A percentile compares a stretch with the other conserved stretches of the same genome.
Conservation (phyloP, 2,888 invertebrate species). For the Portevinia maculata region DNA sequence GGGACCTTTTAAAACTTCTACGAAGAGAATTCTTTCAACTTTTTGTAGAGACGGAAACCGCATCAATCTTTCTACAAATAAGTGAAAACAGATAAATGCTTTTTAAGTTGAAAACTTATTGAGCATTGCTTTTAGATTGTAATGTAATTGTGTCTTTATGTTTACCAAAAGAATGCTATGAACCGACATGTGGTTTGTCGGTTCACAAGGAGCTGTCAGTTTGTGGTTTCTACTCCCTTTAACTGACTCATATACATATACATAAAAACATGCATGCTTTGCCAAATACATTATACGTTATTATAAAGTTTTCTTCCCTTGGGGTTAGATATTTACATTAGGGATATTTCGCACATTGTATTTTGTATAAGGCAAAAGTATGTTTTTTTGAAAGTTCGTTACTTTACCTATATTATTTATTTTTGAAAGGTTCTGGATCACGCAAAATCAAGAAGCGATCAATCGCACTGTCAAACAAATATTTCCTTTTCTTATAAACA, state of each 20-base stretch:
- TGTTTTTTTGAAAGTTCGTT: not conserved
- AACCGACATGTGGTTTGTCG: not conserved
- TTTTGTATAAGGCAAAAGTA: not conserved
- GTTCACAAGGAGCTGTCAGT: not conserved
- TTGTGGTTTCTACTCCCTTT: not conserved
- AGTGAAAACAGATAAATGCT: conserved; percentile 68
- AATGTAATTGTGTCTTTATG: conserved; percentile 40
- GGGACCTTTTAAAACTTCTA: conserved; percentile 45
- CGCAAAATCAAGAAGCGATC: no score
- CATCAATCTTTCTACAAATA: conserved; percentile 48
- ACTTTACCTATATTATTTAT: not conserved
- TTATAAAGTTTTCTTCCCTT: no score
- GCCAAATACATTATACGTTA: no score
- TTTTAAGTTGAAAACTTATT: conserved; percentile 62
- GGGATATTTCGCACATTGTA: not conserved
- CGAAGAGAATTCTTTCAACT: conserved; percentile 43
- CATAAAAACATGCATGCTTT: no score
- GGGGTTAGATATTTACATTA: no score
- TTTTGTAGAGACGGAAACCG: conserved; percentile 49
- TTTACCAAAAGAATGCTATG: not conserved
- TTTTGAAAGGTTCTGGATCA: no score
- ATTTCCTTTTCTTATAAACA: no score
- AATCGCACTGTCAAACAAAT: no score
- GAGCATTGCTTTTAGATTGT: conserved; percentile 58
- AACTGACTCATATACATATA: no score